phyloP scores from a whole-genome alignment of 2,888 invertebrate genomes.

The Pristionchus exspectatus region DNA sequence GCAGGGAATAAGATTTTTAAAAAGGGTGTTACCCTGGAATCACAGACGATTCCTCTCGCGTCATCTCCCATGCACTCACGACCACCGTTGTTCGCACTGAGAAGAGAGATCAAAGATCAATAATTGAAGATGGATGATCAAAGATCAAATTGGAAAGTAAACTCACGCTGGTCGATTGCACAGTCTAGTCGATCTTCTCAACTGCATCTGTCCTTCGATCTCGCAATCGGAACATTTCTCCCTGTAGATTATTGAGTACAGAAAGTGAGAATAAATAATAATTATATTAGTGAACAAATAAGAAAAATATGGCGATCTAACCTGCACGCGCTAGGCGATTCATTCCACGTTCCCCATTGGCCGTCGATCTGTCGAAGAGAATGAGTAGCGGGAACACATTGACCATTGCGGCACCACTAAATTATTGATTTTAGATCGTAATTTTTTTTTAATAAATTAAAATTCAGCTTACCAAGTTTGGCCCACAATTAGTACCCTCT shows the following conservation, averaged over 20 bases:
- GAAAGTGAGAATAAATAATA: too few species aligned
- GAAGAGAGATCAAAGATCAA: conserved; percentile 38
- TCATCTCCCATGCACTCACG: conserved; percentile 69
- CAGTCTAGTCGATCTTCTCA: conserved; percentile 68
- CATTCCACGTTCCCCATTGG: conserved; percentile 74
- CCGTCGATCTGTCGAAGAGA: conserved; percentile 66
- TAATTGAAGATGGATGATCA: not conserved
- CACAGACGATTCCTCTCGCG: conserved; percentile 69
- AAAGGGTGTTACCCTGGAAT: conserved; percentile 62
- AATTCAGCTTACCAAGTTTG: conserved; percentile 48
- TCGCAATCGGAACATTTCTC: conserved; percentile 71
- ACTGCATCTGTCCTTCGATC: conserved; percentile 71
- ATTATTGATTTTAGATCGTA: not conserved
- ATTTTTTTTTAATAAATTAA: not conserved
- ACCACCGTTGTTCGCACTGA: conserved; percentile 73
- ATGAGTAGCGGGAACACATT: conserved; percentile 63
- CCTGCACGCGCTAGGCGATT: conserved; percentile 61
- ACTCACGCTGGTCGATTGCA: conserved; percentile 73
- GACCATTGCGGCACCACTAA: conserved; percentile 72
- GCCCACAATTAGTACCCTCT: conserved; percentile 88
- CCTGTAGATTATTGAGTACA: not conserved
- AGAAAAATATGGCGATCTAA: not conserved
- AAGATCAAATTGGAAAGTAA: not conserved
- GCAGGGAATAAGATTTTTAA: too few species aligned
- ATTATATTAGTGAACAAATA: not conserved